Conservation (phyloP, 1,140 invertebrate species). For the Aleiodes sp. region DNA sequence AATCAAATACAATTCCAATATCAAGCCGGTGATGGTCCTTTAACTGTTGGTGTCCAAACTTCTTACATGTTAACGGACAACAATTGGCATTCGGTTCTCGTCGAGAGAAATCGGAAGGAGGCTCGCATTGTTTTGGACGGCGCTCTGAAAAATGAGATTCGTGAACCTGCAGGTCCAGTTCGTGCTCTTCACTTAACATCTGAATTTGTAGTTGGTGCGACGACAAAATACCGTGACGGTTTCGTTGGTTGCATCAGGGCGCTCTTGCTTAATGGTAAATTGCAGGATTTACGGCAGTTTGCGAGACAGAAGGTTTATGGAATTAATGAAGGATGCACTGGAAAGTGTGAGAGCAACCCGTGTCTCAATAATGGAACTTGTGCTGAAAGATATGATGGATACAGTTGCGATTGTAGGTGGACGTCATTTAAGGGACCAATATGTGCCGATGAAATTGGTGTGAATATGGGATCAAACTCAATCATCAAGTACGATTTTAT, state of each 20-base stretch:
- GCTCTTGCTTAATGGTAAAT: slow-evolving; percentile 88
- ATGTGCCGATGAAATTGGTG: slow-evolving; percentile 97
- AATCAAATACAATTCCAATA: slow-evolving; percentile 92
- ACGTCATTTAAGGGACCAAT: slow-evolving; percentile 98
- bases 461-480: slow-evolving; percentile 87
- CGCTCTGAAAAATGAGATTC: slow-evolving; percentile 81
- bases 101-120: slow-evolving; percentile 93
- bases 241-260: slow-evolving; percentile 94
- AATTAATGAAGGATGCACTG: slow-evolving; percentile 83
- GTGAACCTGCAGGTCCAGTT: slow-evolving; percentile 83
- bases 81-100: slow-evolving; percentile 92
- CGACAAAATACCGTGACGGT: slow-evolving; percentile 88
- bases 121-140: slow-evolving; percentile 89
- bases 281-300: slow-evolving; percentile 81
- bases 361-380: slow-evolving; percentile 97
- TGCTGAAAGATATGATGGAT: slow-evolving; percentile 89
- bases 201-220: slow-evolving; percentile 82
- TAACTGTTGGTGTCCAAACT: slow-evolving; percentile 84
- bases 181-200: slow-evolving; percentile 87
- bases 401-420: slow-evolving; percentile 95
- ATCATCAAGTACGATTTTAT: slow-evolving; percentile 94
- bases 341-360: slow-evolving; percentile 90
- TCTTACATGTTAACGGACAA: slow-evolving; percentile 87
- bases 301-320: slow-evolving; percentile 79
- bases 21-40: slow-evolving; percentile 86